Conservation (phyloP, 1,140 invertebrate species). For the Vollenhovia emeryi region DNA sequence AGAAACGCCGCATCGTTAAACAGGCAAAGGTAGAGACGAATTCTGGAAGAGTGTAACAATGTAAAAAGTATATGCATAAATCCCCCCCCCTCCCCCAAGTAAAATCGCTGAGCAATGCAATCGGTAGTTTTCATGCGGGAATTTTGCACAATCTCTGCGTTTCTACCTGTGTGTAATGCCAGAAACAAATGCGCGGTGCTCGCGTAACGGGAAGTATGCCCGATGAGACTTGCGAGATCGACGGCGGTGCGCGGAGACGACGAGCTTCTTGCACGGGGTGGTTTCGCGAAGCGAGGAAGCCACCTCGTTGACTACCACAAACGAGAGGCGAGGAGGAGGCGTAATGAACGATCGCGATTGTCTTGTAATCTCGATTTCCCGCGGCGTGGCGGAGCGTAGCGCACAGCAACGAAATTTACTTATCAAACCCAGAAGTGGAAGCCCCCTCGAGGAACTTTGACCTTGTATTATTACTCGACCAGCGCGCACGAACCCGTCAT, state of each 20-base stretch:
- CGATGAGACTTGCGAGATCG: constrained; percentile 62
- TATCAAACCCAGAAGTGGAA: constrained; percentile 3
- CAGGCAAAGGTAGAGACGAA: background rate
- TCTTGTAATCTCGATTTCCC: background rate
- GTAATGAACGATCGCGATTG: constrained; percentile 1
- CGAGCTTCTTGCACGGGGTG: constrained; percentile 34
- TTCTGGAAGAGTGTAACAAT: background rate
- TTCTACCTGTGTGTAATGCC: background rate
- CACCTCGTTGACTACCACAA: background rate
- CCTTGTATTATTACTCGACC: background rate
- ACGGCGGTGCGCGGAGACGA: background rate
- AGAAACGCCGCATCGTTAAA: background rate
- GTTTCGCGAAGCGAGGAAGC: background rate
- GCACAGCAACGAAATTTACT: background rate
- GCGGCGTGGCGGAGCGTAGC: background rate
- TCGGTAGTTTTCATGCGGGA: background rate
- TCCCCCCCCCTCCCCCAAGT: background rate
- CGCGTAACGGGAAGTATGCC: constrained; percentile 61
- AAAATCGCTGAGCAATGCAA: background rate
- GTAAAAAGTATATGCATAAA: background rate
- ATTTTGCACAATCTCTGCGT: constrained; percentile 15
- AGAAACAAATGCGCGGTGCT: constrained; percentile 32
- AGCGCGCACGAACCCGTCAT: background rate
- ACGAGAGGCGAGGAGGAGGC: background rate
- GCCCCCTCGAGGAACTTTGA: constrained; percentile 14